phyloP scores from a whole-genome alignment of 1,140 invertebrate species.

The Oncopodura yosiiana region DNA sequence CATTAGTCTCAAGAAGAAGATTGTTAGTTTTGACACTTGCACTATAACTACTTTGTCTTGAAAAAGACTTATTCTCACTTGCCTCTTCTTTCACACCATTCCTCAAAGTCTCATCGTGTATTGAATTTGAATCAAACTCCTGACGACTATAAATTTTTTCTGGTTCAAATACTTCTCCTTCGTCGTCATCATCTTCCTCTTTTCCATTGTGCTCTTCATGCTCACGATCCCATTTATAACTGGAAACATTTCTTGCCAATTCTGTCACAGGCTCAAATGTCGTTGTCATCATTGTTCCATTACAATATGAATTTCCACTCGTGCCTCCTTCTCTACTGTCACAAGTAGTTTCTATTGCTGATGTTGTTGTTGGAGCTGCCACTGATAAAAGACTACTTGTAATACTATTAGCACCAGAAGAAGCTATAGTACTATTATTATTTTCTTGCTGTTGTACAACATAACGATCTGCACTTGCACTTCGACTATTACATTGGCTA shows the following conservation, averaged over 20 bases:
- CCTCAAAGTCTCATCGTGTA: constrained; percentile 4
- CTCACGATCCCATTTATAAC: constrained; percentile 29
- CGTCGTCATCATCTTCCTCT: background rate
- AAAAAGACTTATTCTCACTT: background rate
- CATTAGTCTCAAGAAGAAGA: background rate
- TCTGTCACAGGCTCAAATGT: constrained; percentile 18
- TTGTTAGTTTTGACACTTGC: too few species aligned
- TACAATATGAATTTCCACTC: background rate
- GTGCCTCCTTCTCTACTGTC: background rate
- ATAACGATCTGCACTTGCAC: constrained; percentile 22
- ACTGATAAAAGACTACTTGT: too few species aligned
- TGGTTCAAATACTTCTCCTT: background rate
- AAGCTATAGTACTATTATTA: background rate
- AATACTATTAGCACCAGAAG: background rate
- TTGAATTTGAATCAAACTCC: background rate
- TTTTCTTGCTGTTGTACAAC: background rate
- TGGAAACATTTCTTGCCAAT: constrained; percentile 26
- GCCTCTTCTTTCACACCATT: background rate
- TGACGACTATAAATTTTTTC: background rate
- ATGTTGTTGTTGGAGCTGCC: background rate
- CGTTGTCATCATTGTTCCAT: constrained; percentile 1
- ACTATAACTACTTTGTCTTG: constrained; percentile 6
- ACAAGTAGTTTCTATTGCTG: background rate
- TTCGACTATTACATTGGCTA: constrained; percentile 14
- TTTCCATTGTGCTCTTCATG: constrained; percentile 1